A percentile compares a stretch with the other conserved stretches of the same genome.
phyloP scores from a whole-genome alignment of 2,888 invertebrate genomes.

The Gymnocheta viridis region DNA sequence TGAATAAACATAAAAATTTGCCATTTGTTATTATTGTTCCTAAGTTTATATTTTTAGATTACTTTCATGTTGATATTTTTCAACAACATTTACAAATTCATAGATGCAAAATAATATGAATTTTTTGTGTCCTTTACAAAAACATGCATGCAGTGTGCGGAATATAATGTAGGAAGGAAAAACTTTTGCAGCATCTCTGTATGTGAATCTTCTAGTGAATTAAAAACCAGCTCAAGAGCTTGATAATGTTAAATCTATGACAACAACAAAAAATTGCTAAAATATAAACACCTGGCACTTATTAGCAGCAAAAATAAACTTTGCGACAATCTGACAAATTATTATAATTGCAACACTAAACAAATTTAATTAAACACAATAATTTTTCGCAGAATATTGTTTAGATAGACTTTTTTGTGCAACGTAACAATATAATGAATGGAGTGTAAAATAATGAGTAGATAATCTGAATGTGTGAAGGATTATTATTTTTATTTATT shows the following conservation, averaged over 20 bases:
- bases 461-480: no score
- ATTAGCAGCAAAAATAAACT: neutral
- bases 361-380: neutral
- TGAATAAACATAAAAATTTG: neutral
- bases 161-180: neutral
- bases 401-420: no score
- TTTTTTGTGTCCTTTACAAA: neutral
- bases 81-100: conserved; percentile 46
- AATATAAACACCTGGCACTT: conserved; percentile 6
- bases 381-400: no score
- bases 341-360: neutral
- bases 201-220: neutral
- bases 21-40: conserved; percentile 8
- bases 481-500: neutral
- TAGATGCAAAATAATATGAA: conserved; percentile 22
- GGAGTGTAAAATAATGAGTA: no score
- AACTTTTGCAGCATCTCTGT: neutral
- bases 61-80: conserved; percentile 51
- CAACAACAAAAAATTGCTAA: neutral
- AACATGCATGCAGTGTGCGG: neutral
- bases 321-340: conserved; percentile 1
- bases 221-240: neutral
- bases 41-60: conserved; percentile 52
- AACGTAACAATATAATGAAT: no score
- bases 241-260: neutral